Evolutionary conservation across 1,140 invertebrate genomes (phyloP).

Genomic region (Eumaeus atala): DNA sequence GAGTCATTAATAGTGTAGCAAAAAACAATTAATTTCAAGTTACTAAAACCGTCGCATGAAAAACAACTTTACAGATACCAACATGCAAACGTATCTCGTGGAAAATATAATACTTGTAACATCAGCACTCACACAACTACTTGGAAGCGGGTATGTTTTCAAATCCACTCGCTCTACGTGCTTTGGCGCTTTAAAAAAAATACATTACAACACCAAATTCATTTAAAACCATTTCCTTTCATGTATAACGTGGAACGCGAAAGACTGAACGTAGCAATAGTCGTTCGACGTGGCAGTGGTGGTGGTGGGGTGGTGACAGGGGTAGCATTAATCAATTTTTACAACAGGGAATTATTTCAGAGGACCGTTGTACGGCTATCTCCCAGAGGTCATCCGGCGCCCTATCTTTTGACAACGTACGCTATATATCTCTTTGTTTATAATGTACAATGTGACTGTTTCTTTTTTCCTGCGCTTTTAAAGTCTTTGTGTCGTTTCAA

Average conservation of each 20-base stretch:
- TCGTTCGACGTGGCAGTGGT: conserved; percentile 31
- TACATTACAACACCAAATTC: conserved; percentile 31
- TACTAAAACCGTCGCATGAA: too few species aligned
- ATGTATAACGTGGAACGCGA: conserved; percentile 28
- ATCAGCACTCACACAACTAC: conserved; percentile 38
- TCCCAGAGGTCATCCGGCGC: conserved; percentile 41
- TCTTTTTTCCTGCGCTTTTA: conserved; percentile 9
- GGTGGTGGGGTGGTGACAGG: too few species aligned
- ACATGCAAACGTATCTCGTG: conserved; percentile 14
- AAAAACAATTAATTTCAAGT: too few species aligned
- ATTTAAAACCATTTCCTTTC: conserved; percentile 39
- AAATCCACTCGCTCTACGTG: conserved; percentile 30
- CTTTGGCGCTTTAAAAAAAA: conserved; percentile 33
- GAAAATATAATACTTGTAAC: conserved; percentile 31
- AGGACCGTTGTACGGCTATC: conserved; percentile 28
- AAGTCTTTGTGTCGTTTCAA: conserved; percentile 4
- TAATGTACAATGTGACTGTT: conserved; percentile 1
- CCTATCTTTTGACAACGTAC: conserved; percentile 19
- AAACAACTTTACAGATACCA: conserved; percentile 3
- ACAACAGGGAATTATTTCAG: conserved; percentile 44
- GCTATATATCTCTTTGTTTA: conserved; percentile 17
- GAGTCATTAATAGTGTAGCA: too few species aligned
- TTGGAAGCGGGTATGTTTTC: conserved; percentile 32
- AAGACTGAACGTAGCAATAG: conserved; percentile 38
- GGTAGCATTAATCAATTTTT: conserved; percentile 63